Conservation (phyloP, 2,888 invertebrate genomes). For the Phoenoteleia sp. region DNA sequence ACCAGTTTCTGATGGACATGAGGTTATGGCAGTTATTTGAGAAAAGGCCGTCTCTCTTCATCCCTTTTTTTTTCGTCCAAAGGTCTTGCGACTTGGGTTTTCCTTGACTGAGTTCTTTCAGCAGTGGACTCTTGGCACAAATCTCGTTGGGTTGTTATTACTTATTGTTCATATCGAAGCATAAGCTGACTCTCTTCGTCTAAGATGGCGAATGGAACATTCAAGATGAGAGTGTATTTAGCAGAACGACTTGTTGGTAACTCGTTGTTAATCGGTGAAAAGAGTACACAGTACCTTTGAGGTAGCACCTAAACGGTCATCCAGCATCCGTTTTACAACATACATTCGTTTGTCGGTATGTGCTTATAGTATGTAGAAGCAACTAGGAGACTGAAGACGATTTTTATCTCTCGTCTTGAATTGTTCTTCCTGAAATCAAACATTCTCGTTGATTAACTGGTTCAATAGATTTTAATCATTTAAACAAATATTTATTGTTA, state of each 20-base stretch:
- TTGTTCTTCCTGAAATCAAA: constrained; percentile 51
- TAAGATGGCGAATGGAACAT: constrained; percentile 49
- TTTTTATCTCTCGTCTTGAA: constrained; percentile 58
- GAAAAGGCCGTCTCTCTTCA: constrained; percentile 77
- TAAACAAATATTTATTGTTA: no score
- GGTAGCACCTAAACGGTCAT: constrained; percentile 70
- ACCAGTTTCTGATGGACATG: constrained; percentile 71
- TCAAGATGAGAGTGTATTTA: constrained; percentile 58
- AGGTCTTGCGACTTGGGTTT: neutral
- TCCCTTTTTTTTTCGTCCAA: neutral
- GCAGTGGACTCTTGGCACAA: constrained; percentile 60
- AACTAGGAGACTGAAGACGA: constrained; percentile 41
- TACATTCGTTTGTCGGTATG: constrained; percentile 53
- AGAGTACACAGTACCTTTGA: constrained; percentile 70
- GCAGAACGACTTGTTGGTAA: constrained; percentile 67
- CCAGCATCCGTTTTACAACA: constrained; percentile 65
- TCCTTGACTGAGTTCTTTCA: neutral
- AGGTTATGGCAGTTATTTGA: constrained; percentile 82
- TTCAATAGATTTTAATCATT: neutral
- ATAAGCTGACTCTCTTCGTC: constrained; percentile 60
- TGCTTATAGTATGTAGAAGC: constrained; percentile 54
- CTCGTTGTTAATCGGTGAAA: constrained; percentile 70
- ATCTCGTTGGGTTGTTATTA: constrained; percentile 69
- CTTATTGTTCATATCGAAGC: constrained; percentile 52
- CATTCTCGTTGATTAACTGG: no score